Evolutionary conservation across 2,113 vertebrate species (phyloP).

Genomic region (Mellivora capensis): DNA sequence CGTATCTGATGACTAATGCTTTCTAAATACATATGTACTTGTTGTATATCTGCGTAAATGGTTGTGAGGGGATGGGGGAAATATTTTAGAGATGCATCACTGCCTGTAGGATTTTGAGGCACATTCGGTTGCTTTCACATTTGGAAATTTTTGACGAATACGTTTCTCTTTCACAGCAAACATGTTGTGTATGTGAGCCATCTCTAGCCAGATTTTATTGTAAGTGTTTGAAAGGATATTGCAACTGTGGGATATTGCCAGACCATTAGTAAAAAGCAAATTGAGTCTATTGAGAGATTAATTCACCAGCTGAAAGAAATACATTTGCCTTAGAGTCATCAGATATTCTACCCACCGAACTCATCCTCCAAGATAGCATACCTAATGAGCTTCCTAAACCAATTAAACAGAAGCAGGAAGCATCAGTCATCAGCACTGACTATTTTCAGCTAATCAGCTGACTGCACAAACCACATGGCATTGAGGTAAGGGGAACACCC

Average conservation of each 20-base stretch:
- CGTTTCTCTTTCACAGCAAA: constrained; percentile 1
- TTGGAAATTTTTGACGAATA: neutral
- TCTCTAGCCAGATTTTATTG: neutral
- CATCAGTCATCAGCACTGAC: constrained; percentile 61
- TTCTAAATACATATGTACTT: neutral
- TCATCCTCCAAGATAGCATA: constrained; percentile 53
- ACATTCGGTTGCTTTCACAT: neutral
- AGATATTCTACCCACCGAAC: constrained; percentile 61
- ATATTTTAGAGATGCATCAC: neutral
- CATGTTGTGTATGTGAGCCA: neutral
- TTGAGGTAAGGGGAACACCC: neutral
- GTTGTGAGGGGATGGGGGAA: neutral
- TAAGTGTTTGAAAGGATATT: constrained; percentile 31
- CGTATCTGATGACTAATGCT: neutral
- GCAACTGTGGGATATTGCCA: constrained; percentile 10
- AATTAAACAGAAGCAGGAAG: constrained; percentile 66
- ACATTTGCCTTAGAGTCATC: constrained; percentile 57
- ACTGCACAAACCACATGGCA: neutral
- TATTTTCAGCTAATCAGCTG: constrained; percentile 52
- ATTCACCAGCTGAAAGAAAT: constrained; percentile 55
- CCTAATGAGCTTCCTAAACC: constrained; percentile 69
- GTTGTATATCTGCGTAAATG: neutral
- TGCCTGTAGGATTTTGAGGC: neutral
- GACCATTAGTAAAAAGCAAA: constrained; percentile 53
- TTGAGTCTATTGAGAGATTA: constrained; percentile 50